Evolutionary conservation across 1,140 invertebrate genomes (phyloP).

Genomic region (Hylyphantes graminicola): DNA sequence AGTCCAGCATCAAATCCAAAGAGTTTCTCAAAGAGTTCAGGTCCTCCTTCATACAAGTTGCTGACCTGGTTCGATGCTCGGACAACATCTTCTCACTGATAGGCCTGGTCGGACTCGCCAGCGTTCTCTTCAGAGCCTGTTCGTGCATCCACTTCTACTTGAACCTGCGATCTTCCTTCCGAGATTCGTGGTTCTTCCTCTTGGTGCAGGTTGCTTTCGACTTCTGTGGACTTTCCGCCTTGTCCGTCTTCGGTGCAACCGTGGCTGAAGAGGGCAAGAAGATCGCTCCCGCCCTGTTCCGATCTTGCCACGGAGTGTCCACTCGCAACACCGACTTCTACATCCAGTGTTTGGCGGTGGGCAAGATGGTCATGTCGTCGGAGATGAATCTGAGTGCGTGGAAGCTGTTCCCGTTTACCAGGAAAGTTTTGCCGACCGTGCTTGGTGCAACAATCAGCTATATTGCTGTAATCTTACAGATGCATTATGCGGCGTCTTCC

Average conservation of each 20-base stretch:
- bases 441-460: slow-evolving; percentile 44
- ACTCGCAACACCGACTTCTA: slow-evolving; percentile 5
- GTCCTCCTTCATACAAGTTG: background rate
- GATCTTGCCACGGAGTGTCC: background rate
- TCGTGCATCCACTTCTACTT: slow-evolving; percentile 54
- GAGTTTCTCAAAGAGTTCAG: background rate
- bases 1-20: background rate
- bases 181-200: slow-evolving; percentile 29
- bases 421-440: slow-evolving; percentile 37
- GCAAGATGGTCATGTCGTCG: slow-evolving; percentile 18
- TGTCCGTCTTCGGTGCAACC: slow-evolving; percentile 15
- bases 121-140: slow-evolving; percentile 26
- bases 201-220: slow-evolving; percentile 31
- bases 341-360: slow-evolving; percentile 5
- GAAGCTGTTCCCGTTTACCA: slow-evolving; percentile 38
- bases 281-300: slow-evolving; percentile 1
- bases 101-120: slow-evolving; percentile 34
- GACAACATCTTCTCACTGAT: slow-evolving; percentile 44
- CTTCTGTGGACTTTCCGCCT: slow-evolving; percentile 19
- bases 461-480: slow-evolving; percentile 46
- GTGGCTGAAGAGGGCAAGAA: slow-evolving; percentile 27
- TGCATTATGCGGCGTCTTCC: slow-evolving; percentile 31
- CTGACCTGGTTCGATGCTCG: background rate
- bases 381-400: slow-evolving; percentile 40
- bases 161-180: slow-evolving; percentile 8